phyloP scores from a whole-genome alignment of 2,888 invertebrate genomes.

The Tenthredo notha region DNA sequence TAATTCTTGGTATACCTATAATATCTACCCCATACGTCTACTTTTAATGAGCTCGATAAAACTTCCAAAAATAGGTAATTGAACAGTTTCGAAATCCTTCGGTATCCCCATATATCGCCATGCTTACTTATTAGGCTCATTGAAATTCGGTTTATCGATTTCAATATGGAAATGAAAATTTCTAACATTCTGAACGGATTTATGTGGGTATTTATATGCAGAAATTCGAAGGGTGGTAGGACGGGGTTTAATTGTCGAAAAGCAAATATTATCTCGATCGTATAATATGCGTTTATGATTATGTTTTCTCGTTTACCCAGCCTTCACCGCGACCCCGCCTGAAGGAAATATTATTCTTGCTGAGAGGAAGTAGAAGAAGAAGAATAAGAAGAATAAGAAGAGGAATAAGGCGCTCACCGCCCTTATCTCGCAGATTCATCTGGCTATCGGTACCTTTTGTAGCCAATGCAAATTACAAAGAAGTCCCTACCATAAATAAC shows the following conservation, averaged over 20 bases:
- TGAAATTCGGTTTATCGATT: neutral
- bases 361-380: constrained; percentile 39
- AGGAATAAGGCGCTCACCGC: constrained; percentile 60
- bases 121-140: neutral
- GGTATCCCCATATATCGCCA: neutral
- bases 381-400: constrained; percentile 46
- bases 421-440: constrained; percentile 71
- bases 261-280: neutral
- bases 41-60: constrained; percentile 3
- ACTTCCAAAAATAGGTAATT: neutral
- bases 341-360: constrained; percentile 57
- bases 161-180: neutral
- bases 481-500: constrained; percentile 70
- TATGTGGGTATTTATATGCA: neutral
- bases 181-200: neutral
- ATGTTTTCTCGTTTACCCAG: neutral
- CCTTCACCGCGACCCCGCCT: constrained; percentile 33
- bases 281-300: neutral
- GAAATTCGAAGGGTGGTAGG: neutral
- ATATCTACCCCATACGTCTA: neutral
- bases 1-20: neutral
- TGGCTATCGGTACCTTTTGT: constrained; percentile 73
- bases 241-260: neutral
- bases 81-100: neutral
- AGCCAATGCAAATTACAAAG: constrained; percentile 73